Percentiles rank a stretch among this genome's conserved stretches.
These are phyloP conservation scores for Scelioninae gen. 2 DNA, from an alignment of 2,888 invertebrate genomes.

Conservation along the genomic window DNA sequence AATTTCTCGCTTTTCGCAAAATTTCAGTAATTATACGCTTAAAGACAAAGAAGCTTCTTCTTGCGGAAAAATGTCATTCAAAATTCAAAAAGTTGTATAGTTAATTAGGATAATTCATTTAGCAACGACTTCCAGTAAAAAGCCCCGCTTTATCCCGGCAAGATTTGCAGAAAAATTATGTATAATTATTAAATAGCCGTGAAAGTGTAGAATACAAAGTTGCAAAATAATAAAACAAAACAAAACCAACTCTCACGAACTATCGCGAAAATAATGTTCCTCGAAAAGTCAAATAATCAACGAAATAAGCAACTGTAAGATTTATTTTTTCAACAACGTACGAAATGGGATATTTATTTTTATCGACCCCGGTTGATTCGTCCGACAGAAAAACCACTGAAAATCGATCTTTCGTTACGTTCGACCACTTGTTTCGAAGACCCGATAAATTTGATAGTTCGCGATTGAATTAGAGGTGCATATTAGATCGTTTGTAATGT, in stretches of 20 bases:
- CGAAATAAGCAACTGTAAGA: conserved; percentile 37
- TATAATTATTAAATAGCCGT: conserved; percentile 51
- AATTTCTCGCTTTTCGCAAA: conserved; percentile 16
- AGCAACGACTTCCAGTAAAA: not conserved
- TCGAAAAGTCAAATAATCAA: conserved; percentile 47
- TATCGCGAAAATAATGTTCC: conserved; percentile 55
- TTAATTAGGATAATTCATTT: conserved; percentile 27
- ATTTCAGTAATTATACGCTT: conserved; percentile 12
- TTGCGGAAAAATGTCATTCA: not conserved
- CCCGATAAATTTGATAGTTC: conserved; percentile 43
- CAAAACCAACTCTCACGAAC: conserved; percentile 44
- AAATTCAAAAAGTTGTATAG: conserved; percentile 9
- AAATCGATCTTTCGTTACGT: conserved; percentile 19
- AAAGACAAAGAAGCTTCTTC: not conserved
- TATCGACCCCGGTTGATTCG: conserved; percentile 13
- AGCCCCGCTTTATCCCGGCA: conserved; percentile 20
- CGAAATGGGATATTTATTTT: conserved; percentile 18
- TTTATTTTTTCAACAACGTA: conserved; percentile 45
- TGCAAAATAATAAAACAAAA: conserved; percentile 35
- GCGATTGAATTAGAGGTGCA: conserved; percentile 41
- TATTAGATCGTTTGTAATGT: conserved; percentile 38
- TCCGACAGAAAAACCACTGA: not conserved
- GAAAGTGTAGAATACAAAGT: conserved; percentile 44
- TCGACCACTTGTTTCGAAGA: conserved; percentile 17
- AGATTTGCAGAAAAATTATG: conserved; percentile 42